Conservation (phyloP, 2,888 invertebrate genomes). For the Auanema sp. region DNA sequence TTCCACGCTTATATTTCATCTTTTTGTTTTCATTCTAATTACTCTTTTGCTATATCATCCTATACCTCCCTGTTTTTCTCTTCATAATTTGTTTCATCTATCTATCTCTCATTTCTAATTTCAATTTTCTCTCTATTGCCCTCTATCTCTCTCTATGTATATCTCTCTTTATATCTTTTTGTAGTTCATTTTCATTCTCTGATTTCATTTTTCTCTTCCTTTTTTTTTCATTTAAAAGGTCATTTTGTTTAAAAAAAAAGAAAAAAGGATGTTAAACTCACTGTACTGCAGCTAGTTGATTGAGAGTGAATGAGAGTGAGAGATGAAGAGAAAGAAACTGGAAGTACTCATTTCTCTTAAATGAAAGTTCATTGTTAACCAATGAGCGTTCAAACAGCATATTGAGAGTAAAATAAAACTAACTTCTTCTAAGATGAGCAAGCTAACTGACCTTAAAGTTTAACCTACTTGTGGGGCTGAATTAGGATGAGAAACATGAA, state of each 20-base stretch:
- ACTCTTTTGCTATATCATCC: neutral
- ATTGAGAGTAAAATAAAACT: too few relatives aligned
- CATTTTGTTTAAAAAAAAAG: neutral
- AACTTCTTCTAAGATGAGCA: too few relatives aligned
- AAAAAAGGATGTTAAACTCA: neutral
- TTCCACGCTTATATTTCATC: neutral
- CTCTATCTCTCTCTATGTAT: neutral
- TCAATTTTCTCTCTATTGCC: neutral
- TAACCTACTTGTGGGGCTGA: too few relatives aligned
- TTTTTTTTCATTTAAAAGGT: neutral
- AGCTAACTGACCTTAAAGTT: too few relatives aligned
- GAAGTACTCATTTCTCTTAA: too few relatives aligned
- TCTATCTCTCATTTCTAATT: neutral
- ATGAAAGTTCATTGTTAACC: too few relatives aligned
- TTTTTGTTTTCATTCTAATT: constrained; percentile 2
- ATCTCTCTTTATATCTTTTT: neutral
- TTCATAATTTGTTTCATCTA: neutral
- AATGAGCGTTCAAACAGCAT: too few relatives aligned
- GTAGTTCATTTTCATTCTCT: neutral
- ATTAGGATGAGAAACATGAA: too few relatives aligned
- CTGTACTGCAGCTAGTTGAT: neutral
- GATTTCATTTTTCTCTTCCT: neutral
- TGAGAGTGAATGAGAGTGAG: neutral
- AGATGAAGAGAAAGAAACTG: neutral
- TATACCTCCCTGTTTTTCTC: neutral